Conservation (phyloP, 2,797 vertebrate genomes). For the Lophotriccus pileatus region DNA sequence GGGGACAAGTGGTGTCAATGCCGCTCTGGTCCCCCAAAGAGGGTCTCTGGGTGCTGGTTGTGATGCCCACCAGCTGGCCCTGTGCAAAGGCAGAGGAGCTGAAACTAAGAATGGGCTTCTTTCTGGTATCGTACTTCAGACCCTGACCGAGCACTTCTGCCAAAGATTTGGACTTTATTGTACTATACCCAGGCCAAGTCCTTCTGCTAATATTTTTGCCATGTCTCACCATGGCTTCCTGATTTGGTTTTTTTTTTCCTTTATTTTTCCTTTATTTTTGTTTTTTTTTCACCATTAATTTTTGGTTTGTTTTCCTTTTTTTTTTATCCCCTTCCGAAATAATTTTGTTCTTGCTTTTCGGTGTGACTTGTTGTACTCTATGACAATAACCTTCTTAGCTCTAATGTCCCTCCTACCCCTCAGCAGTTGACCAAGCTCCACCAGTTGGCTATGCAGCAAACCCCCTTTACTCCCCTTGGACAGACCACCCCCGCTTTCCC, state of each 20-base stretch:
- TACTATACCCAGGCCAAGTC: constrained; percentile 83
- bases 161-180: constrained; percentile 47
- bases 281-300: not conserved
- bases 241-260: constrained; percentile 23
- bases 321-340: constrained; percentile 57
- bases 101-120: not conserved
- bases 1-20: fast-evolving
- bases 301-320: not conserved
- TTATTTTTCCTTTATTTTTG: not conserved
- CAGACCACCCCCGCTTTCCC: constrained; percentile 99
- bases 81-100: fast-evolving
- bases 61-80: not conserved
- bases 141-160: constrained; percentile 60
- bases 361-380: constrained; percentile 90
- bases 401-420: constrained; percentile 98
- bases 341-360: constrained; percentile 84
- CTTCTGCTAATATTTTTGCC: constrained; percentile 79
- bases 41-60: not conserved
- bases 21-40: not conserved
- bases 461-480: constrained; percentile 98
- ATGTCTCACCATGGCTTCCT: constrained; percentile 84
- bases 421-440: constrained; percentile 99
- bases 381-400: constrained; percentile 98
- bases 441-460: constrained; percentile 99
- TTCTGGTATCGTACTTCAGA: constrained; percentile 58